Evolutionary conservation across 2,797 vertebrate species (phyloP), one percentile per base, ranked within the genome.

Genomic region (Psittacula echo): DNA sequence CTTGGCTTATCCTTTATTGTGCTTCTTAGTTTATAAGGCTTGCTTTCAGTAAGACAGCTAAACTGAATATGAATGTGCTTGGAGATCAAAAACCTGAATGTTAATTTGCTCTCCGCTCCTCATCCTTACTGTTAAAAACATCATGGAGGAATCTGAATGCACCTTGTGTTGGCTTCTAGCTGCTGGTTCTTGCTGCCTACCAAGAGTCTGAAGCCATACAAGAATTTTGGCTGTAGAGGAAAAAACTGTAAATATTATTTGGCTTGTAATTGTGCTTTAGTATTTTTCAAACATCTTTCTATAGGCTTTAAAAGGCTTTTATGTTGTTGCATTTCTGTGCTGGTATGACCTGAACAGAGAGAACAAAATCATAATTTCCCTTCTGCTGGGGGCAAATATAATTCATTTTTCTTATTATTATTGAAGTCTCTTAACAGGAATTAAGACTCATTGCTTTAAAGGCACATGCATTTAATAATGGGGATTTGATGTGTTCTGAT

Each of bases 391-490:
- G 56, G 66, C 0, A 0, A 81, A 71, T 87, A 50, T 54, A 41
- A 88, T 88, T 84, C 73, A 32, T 93, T 91, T 84, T 94, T 87
- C 8, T 83, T 91, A 0, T 72, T 91, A 73, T 91, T 90, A n/a
- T 76, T 92, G 79, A 73, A 76, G 30, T 66, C 54, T 47, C 60
- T 84, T 92, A 91, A 78, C 68, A 85, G 39, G 88, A 95, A 91
- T 96, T 84, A 94, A 86, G 85, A 29, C 37, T 79, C 13, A 26
- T 32, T 91, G 23, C 84, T 87, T 80, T 85, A 89, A 91, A 86
- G 68, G 87, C 90, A 87, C 65, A 74, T 94, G 96, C 24, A 8
- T 94, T 91, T 96, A 95, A 95, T 96, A 93, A 89, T 10, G 67
- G 53, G n/a, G 61, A 89, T 85, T 79, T 93, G 60, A 67, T 90